These are phyloP conservation scores for Rhabdophis nuchalis DNA, from an alignment of 2,797 vertebrate species.

Conservation along the genomic window DNA sequence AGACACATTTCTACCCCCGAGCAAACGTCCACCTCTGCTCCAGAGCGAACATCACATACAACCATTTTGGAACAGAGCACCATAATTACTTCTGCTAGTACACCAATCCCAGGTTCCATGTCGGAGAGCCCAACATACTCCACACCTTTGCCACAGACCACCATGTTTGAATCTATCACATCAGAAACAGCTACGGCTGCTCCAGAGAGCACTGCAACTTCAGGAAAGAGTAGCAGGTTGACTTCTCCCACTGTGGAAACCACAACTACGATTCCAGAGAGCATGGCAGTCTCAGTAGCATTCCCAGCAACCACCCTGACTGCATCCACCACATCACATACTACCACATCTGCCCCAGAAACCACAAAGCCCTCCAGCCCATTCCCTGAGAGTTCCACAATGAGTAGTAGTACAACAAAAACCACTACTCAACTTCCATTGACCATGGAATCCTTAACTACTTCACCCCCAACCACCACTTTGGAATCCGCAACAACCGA, in stretches of 20 bases:
- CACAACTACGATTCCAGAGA: not conserved
- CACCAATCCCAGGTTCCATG: too few relatives aligned
- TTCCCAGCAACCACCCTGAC: not conserved
- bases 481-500: not conserved
- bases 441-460: not conserved
- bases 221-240: not conserved
- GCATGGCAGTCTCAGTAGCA: not conserved
- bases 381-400: not conserved
- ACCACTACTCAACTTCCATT: not conserved
- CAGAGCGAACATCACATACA: too few relatives aligned
- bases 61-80: too few relatives aligned
- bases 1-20: too few relatives aligned
- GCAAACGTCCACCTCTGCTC: too few relatives aligned
- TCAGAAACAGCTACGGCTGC: not conserved
- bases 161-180: not conserved
- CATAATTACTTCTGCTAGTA: too few relatives aligned
- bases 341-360: not conserved
- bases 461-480: not conserved
- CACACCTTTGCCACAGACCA: not conserved
- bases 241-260: not conserved
- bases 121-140: too few relatives aligned
- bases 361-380: not conserved
- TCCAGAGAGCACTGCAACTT: not conserved
- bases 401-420: not conserved
- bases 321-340: not conserved